Base-by-base conservation (phyloP, 2,797 vertebrate genomes). In the Melanitta fusca region DNA sequence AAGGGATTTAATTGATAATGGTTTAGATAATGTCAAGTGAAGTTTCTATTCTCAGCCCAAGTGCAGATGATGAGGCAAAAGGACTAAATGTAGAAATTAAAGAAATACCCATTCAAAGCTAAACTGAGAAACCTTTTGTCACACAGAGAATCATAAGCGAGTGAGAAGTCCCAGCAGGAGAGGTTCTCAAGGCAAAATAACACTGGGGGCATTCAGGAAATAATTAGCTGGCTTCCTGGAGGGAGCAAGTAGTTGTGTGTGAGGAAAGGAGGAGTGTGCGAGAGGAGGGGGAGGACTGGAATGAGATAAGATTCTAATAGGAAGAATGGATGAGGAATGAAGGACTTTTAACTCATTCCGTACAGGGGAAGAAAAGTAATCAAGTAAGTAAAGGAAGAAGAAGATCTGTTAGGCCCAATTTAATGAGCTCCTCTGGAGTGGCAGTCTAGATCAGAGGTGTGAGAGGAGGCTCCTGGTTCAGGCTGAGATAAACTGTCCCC, bases 1-100 rank as follows among this genome's bases (percentile, higher is more conserved):
- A 54, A 96, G n/a, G 27, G 68, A 95, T 97, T 98, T 97, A 97
- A 96, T 96, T 97, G 82, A 94, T 91, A 95, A 83, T 93, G 47
- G 38, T 49, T 96, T 91, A 93, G 85, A 94, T 84, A 97, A 95
- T 87, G 81, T 92, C 88, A 96, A 96, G 93, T 94, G 88, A 96
- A 97, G 87, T 90, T 91, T 91, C 78, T 97, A 85, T 97, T 96
- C 79, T 96, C 82, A 88, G 95, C 58, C 82, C 85, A 93, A 94
- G 69, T 94, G 82, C 53, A 78, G 61, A 93, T 94, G 88, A 83
- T 81, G 45, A 93, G 91, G 74, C 66, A 41, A 96, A 96, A 91
- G 60, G 75, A 71, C 92, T 74, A 95, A 93, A 80, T 82, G 45
- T 77, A 88, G 83, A 95, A 92, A 97, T 97, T 96, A 95, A 93